Evolutionary conservation across 2,797 vertebrate species (phyloP), one percentile per base, ranked within the genome.

Genomic region (Margarornis squamiger): DNA sequence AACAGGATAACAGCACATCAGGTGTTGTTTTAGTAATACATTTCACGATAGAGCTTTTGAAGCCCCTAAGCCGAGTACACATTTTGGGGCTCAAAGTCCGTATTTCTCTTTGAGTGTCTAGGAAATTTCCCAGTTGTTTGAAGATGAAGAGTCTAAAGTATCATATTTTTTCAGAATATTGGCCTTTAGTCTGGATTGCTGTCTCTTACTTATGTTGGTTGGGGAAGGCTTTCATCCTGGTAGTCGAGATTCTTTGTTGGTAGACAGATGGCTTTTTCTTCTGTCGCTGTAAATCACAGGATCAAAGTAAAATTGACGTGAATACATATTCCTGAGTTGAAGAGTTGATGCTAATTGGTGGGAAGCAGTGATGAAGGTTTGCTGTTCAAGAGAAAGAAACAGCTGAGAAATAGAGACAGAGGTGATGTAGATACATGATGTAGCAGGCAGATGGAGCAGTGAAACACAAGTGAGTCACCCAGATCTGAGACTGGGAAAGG

Each of bases 261-360:
- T 65, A 68, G 77, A 14, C 38, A 49, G 48, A 54, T 68, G 18
- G n/a, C 27, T 90, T 62, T 86, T 71, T 88, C 57, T 93, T 78
- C 86, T 86, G 22, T 78, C 14, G 2, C 34, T 75, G 3, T 10
- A 78, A 51, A 78, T 78, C 66, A 9, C 20, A 39, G 46, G 70
- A 78, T 83, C 49, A 70, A 51, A 90, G 73, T 78, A 23, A 49
- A 75, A 62, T 17, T 80, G 54, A n/a, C 27, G 2, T 9, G 61
- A 61, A 7, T 45, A 4, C 38, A 3, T 62, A 29, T 84, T 83
- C 20, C 41, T 74, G 3, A 1, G 1, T 36, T 55, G 54, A 74
- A 61, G 51, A 68, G n/a, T 18, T 73, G 66, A 20, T 92, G 57
- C 34, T 75, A 36, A 36, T 36, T 63, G 71, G 29, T 82, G 65